A percentile compares a stretch with the other conserved stretches of the same genome.
These are phyloP conservation scores for Cyphomyrmex costatus DNA, from an alignment of 1,140 invertebrate species.

Conservation along the genomic window DNA sequence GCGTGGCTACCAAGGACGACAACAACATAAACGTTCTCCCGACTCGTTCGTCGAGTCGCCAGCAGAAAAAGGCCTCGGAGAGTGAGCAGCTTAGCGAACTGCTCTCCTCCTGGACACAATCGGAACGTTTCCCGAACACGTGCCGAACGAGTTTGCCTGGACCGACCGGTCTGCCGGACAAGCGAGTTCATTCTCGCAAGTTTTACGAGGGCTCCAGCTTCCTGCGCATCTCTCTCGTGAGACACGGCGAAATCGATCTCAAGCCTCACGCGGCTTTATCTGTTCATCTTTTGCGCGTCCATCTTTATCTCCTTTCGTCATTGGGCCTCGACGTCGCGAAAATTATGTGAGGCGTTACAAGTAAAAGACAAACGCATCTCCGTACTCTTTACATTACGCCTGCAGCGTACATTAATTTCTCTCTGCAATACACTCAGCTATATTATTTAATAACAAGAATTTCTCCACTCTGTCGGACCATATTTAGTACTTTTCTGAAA, in stretches of 20 bases:
- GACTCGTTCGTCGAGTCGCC: slow-evolving; percentile 74
- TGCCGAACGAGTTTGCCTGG: slow-evolving; percentile 69
- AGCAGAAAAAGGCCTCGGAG: slow-evolving; percentile 66
- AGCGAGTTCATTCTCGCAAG: slow-evolving; percentile 34
- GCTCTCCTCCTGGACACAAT: slow-evolving; percentile 67
- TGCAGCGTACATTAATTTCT: slow-evolving; percentile 9
- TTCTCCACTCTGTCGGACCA: neutral
- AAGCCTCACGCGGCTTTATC: slow-evolving; percentile 9
- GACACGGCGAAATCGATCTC: slow-evolving; percentile 46
- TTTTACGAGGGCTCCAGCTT: slow-evolving; percentile 33
- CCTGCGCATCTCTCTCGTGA: slow-evolving; percentile 38
- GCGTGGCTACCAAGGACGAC: slow-evolving; percentile 77
- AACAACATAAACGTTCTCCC: slow-evolving; percentile 76
- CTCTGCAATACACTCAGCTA: neutral
- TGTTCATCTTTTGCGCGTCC: neutral
- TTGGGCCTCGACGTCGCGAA: neutral
- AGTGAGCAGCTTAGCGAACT: slow-evolving; percentile 41
- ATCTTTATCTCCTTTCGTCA: neutral
- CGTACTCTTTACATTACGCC: neutral
- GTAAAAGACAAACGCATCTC: neutral
- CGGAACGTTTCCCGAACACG: slow-evolving; percentile 70
- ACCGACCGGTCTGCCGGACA: slow-evolving; percentile 54
- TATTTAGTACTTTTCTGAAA: slow-evolving; percentile 14
- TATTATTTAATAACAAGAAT: slow-evolving; percentile 20
- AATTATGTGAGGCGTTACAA: slow-evolving; percentile 1